Percentiles rank a stretch among this genome's conserved stretches.
Conservation (phyloP, 1,140 invertebrate genomes). For the Pogonus chalceus region DNA sequence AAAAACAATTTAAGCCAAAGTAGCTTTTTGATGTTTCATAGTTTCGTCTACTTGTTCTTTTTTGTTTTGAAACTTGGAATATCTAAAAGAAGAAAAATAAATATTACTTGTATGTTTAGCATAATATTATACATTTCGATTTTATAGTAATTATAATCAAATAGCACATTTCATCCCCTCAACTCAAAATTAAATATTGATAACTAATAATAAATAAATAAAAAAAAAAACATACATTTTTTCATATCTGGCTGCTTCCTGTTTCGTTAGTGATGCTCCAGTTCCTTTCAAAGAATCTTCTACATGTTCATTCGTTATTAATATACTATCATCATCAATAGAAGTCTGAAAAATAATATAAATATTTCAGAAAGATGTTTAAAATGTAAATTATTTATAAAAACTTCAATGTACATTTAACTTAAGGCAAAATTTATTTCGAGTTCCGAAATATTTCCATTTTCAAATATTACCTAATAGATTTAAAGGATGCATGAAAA, state of each 20-base stretch:
- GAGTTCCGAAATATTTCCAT: background rate
- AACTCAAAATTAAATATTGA: background rate
- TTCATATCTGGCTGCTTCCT: constrained; percentile 52
- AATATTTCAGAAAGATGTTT: constrained; percentile 16
- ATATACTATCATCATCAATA: constrained; percentile 7
- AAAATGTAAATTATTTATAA: constrained; percentile 11
- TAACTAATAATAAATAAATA: constrained; percentile 3
- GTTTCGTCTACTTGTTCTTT: background rate
- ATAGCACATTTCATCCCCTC: no score
- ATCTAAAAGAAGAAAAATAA: background rate
- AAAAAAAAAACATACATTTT: constrained; percentile 43
- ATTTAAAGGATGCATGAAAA: constrained; percentile 1
- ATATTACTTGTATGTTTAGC: no score
- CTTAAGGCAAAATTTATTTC: constrained; percentile 8
- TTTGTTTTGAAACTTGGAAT: constrained; percentile 1
- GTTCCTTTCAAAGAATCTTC: constrained; percentile 47
- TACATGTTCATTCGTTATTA: constrained; percentile 43
- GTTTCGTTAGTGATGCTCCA: constrained; percentile 50
- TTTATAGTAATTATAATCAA: no score
- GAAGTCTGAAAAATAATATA: constrained; percentile 20
- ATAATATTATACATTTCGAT: no score
- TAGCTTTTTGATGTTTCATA: background rate
- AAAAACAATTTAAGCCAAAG: background rate
- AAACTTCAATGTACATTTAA: background rate
- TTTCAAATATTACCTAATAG: background rate